phyloP scores from a whole-genome alignment of 2,888 invertebrate genomes.

The Thelaira solivaga region DNA sequence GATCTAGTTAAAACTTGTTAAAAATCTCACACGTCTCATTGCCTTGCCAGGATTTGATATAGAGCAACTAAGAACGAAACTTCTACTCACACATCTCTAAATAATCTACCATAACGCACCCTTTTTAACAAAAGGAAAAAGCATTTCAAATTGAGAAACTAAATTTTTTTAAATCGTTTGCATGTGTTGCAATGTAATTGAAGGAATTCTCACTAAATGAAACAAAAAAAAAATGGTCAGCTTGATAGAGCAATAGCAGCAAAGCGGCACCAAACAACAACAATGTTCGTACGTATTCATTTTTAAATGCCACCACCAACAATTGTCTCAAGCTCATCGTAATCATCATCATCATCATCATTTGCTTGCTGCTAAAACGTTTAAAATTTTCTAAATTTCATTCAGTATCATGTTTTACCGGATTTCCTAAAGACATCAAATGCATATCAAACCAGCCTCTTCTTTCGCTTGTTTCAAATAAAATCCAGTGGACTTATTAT shows the following conservation, averaged over 20 bases:
- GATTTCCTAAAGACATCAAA: conserved; percentile 62
- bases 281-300: no score
- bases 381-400: conserved; percentile 13
- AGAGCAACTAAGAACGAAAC: no score
- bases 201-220: conserved; percentile 37
- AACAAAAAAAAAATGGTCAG: conserved; percentile 56
- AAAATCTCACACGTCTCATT: conserved; percentile 62
- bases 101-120: conserved; percentile 20
- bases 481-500: conserved; percentile 32
- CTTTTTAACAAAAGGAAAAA: conserved; percentile 38
- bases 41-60: conserved; percentile 27
- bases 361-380: conserved; percentile 24
- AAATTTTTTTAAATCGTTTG: conserved; percentile 19
- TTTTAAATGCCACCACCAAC: conserved; percentile 36
- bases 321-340: background rate
- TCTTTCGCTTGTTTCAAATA: conserved; percentile 6
- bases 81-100: background rate
- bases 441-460: conserved; percentile 36
- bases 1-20: conserved; percentile 58
- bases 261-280: no score
- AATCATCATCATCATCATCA: conserved; percentile 4
- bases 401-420: conserved; percentile 61
- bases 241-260: background rate
- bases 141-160: background rate
- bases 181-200: conserved; percentile 23